Conservation (phyloP, 2,888 invertebrate species). For the Galeruca laticollis region DNA sequence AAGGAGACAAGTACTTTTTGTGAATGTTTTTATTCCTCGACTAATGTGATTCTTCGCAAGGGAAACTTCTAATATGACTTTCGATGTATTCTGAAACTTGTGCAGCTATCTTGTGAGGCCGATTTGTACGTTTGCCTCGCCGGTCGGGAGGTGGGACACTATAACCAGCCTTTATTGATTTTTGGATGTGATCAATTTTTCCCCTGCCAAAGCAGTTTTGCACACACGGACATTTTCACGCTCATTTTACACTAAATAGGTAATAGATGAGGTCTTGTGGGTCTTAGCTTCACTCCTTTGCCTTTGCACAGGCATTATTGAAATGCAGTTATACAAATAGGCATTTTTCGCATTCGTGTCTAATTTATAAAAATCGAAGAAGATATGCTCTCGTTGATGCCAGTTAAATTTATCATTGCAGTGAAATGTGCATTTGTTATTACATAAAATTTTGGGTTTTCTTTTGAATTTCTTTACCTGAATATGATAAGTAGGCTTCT, state of each 20-base stretch:
- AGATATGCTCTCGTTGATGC: too few species aligned
- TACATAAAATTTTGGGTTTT: too few species aligned
- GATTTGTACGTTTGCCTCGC: conserved; percentile 27
- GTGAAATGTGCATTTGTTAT: too few species aligned
- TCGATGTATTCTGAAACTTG: conserved; percentile 18
- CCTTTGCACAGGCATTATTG: too few species aligned
- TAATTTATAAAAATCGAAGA: too few species aligned
- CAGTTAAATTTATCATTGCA: too few species aligned
- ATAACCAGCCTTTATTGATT: conserved; percentile 15
- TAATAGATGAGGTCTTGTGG: conserved; percentile 17
- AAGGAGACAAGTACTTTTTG: conserved; percentile 38
- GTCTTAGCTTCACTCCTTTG: too few species aligned
- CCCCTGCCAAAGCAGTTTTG: conserved; percentile 23
- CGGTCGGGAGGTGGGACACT: conserved; percentile 25
- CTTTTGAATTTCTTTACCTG: too few species aligned
- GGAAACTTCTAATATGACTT: conserved; percentile 26
- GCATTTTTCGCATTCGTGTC: too few species aligned
- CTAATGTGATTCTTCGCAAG: conserved; percentile 38
- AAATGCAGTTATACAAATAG: too few species aligned
- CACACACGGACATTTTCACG: conserved; percentile 19
- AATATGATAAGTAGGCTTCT: too few species aligned
- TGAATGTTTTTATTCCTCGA: conserved; percentile 37
- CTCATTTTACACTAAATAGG: background rate
- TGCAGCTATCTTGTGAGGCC: conserved; percentile 30
- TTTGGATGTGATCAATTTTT: conserved; percentile 33